A percentile compares a stretch with the other conserved stretches of the same genome.
Conservation (phyloP, 2,888 invertebrate genomes). For the Himalopsyche tibetana region DNA sequence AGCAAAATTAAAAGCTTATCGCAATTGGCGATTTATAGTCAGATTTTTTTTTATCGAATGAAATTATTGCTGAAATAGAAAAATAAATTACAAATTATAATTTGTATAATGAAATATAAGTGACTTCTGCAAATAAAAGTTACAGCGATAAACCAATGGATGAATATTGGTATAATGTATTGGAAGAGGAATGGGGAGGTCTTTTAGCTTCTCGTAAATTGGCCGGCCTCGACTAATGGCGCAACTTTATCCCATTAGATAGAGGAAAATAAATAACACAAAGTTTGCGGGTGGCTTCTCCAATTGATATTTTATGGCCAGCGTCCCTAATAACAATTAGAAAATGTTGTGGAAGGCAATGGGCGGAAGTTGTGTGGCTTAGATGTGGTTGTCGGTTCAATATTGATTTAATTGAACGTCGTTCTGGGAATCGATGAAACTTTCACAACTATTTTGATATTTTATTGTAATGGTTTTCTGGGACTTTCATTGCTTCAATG, state of each 20-base stretch:
- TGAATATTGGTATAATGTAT: slow-evolving; percentile 12
- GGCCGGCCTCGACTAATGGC: slow-evolving; percentile 63
- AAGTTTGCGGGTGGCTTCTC: slow-evolving; percentile 57
- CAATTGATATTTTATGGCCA: slow-evolving; percentile 60
- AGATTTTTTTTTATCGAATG: too few relatives aligned
- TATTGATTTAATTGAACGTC: slow-evolving; percentile 43
- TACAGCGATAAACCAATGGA: slow-evolving; percentile 2
- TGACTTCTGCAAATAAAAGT: too few relatives aligned
- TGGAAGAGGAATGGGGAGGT: not conserved
- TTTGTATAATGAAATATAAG: too few relatives aligned
- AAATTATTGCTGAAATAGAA: too few relatives aligned
- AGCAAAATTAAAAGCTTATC: too few relatives aligned
- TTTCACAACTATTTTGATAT: slow-evolving; percentile 25
- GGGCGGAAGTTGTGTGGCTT: slow-evolving; percentile 46
- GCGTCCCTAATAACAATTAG: slow-evolving; percentile 62
- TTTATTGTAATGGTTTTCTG: not conserved
- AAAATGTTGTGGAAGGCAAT: slow-evolving; percentile 54
- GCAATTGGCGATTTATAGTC: too few relatives aligned
- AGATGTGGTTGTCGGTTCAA: slow-evolving; percentile 23
- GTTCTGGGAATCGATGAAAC: slow-evolving; percentile 7
- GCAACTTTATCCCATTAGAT: slow-evolving; percentile 62
- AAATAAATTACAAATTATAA: too few relatives aligned
- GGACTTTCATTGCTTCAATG: not conserved
- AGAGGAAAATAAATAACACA: slow-evolving; percentile 63
- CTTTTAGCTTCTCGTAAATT: slow-evolving; percentile 53